Evolutionary conservation across 2,797 vertebrate genomes (phyloP).

Genomic region (Eulemur mongoz): DNA sequence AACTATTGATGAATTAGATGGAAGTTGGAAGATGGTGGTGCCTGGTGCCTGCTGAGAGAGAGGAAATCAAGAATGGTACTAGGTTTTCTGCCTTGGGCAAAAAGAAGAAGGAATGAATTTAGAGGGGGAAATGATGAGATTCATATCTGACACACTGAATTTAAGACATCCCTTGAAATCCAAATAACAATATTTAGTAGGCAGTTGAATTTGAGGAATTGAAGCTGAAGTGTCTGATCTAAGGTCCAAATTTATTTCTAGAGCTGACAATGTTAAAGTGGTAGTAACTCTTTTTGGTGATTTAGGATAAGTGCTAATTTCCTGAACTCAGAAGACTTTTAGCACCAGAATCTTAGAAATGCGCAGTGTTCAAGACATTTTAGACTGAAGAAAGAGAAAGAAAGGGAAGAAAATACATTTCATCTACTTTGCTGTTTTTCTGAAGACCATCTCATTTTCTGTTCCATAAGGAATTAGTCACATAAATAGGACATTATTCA

Average conservation of each 20-base stretch:
- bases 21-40: background rate
- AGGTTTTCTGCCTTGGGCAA: background rate
- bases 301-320: constrained; percentile 6
- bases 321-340: background rate
- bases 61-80: background rate
- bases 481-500: background rate
- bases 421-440: background rate
- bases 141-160: background rate
- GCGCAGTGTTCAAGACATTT: background rate
- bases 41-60: background rate
- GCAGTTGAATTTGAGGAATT: background rate
- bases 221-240: background rate
- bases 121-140: background rate
- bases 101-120: constrained; percentile 5
- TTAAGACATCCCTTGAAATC: background rate
- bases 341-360: constrained; percentile 1
- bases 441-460: background rate
- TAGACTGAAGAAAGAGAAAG: background rate
- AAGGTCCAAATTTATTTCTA: constrained; percentile 1
- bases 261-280: background rate
- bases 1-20: background rate
- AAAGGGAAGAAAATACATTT: constrained; percentile 2
- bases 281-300: background rate
- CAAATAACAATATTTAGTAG: constrained; percentile 13
- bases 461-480: background rate